These are phyloP conservation scores for human (Homo sapiens) DNA, from an alignment of 2,113 vertebrate species.

Conservation along the genomic window GRCh38 chr6:29290501-29291000, in stretches of 20 bases:
- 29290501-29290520: not conserved
- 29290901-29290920: slow-evolving; percentile 75
- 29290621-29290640: not conserved
- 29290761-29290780: slow-evolving; percentile 55
- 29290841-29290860: slow-evolving; percentile 59
- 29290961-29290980: slow-evolving; percentile 53
- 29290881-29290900: slow-evolving; percentile 76
- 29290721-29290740: slow-evolving; percentile 54
- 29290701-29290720: not conserved
- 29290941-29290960: slow-evolving; percentile 75
- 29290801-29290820: slow-evolving; percentile 59
- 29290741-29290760: slow-evolving; percentile 68
- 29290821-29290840: slow-evolving; percentile 59
- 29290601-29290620: not conserved
- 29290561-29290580: not conserved
- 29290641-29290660: not conserved
- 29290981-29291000: slow-evolving; percentile 56
- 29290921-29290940: slow-evolving; percentile 70
- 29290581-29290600: not conserved
- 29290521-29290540: not conserved
- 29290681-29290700: not conserved
- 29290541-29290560: not conserved
- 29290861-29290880: slow-evolving; percentile 59
- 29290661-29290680: not conserved
- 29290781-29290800: slow-evolving; percentile 64